phyloP scores from a whole-genome alignment of 2,113 vertebrate species.

The Platysteira castanea region DNA sequence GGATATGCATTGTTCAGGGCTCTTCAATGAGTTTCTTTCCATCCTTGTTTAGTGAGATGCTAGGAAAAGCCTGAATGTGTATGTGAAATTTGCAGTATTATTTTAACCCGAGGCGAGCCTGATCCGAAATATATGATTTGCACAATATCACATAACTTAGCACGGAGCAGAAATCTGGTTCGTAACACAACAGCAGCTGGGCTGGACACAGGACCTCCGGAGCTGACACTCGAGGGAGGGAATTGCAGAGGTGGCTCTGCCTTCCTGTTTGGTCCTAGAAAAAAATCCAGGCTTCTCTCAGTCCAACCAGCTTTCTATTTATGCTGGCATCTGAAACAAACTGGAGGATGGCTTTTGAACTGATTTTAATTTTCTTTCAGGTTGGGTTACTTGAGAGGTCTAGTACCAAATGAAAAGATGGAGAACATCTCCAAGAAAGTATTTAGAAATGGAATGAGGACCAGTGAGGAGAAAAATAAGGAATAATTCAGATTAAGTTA shows the following conservation, averaged over 20 bases:
- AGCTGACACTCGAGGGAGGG: background rate
- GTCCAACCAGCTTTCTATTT: background rate
- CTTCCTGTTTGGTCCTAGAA: background rate
- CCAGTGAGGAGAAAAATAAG: background rate
- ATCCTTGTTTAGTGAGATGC: background rate
- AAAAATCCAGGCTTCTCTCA: background rate
- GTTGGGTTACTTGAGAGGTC: background rate
- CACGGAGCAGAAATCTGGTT: background rate
- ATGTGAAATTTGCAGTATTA: background rate
- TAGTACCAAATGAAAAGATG: background rate
- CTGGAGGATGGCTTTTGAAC: background rate
- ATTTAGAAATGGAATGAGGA: background rate
- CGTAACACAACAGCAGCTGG: background rate
- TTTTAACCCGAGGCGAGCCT: background rate
- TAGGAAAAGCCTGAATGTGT: background rate
- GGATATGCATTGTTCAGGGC: background rate
- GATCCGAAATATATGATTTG: background rate
- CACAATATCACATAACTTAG: background rate
- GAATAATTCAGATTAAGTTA: background rate
- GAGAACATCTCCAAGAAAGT: background rate
- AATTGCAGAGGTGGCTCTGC: background rate
- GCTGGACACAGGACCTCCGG: fast-evolving
- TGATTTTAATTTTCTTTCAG: background rate
- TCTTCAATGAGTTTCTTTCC: background rate
- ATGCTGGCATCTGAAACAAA: background rate